A percentile compares a stretch with the other conserved stretches of the same genome.
These are phyloP conservation scores for Campoplex nolae DNA, from an alignment of 2,888 invertebrate species.

Conservation along the genomic window DNA sequence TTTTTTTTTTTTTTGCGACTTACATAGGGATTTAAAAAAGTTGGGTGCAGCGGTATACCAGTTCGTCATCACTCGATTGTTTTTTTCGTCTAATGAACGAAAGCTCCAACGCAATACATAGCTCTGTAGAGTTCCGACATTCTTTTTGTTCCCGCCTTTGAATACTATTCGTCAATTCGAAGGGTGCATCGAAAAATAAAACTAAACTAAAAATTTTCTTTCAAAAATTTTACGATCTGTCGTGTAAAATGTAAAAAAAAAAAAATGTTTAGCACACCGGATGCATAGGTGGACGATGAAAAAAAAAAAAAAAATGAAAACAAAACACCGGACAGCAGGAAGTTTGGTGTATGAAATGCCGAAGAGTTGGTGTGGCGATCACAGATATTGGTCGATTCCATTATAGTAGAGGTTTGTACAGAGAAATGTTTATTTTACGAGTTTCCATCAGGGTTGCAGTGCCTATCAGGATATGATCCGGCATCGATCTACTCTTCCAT, in stretches of 20 bases:
- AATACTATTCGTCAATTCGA: neutral
- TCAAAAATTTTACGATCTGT: neutral
- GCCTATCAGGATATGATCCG: constrained; percentile 58
- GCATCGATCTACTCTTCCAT: constrained; percentile 58
- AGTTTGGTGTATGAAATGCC: constrained; percentile 17
- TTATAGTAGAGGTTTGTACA: constrained; percentile 59
- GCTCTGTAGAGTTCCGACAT: neutral
- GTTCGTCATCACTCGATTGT: neutral
- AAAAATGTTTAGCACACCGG: neutral
- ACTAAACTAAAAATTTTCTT: neutral
- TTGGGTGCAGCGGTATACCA: neutral
- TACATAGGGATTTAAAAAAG: neutral
- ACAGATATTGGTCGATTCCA: constrained; percentile 65
- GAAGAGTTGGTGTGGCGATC: constrained; percentile 24
- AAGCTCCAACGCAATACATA: neutral
- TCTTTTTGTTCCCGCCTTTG: neutral
- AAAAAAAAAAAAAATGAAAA: neutral
- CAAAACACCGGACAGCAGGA: neutral
- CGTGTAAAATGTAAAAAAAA: neutral
- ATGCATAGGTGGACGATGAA: neutral
- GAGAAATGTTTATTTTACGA: constrained; percentile 72
- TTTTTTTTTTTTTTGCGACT: neutral
- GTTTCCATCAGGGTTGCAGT: constrained; percentile 66
- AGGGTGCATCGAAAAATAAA: neutral
- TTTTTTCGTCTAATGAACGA: neutral